Evolutionary conservation across 2,113 vertebrate species (phyloP).

Genomic region (Bothrops jararaca): DNA sequence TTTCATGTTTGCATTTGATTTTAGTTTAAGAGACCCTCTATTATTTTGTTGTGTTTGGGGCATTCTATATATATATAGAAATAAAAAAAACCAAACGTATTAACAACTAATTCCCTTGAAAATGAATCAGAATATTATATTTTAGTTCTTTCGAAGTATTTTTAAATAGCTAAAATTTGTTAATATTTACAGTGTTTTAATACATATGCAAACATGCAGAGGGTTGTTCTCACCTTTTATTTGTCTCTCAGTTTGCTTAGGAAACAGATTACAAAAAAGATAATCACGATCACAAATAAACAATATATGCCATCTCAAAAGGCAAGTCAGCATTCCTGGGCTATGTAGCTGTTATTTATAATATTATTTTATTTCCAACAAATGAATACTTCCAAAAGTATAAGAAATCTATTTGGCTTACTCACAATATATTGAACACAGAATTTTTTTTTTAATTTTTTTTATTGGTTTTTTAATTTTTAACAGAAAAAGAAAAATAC

Average conservation of each 20-base stretch:
- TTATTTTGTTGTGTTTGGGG: background rate
- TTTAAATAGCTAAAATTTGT: background rate
- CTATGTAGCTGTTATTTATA: background rate
- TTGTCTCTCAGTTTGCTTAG: background rate
- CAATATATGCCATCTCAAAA: background rate
- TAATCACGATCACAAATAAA: background rate
- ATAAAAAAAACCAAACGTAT: background rate
- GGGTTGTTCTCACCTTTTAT: background rate
- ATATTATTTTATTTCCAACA: background rate
- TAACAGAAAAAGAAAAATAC: too few relatives aligned
- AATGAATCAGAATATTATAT: background rate
- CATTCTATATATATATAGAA: background rate
- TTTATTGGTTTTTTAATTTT: too few relatives aligned
- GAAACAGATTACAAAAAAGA: background rate
- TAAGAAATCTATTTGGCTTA: background rate
- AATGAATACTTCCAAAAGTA: background rate
- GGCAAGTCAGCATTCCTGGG: background rate
- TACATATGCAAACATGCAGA: background rate
- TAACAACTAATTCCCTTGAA: background rate
- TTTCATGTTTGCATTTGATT: background rate
- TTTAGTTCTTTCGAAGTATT: background rate
- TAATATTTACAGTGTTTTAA: background rate
- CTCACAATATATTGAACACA: background rate
- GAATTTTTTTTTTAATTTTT: too few relatives aligned
- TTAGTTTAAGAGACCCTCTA: background rate